Evolutionary conservation across 2,113 vertebrate genomes (phyloP).

Genomic region (Phyllostomus discolor): DNA sequence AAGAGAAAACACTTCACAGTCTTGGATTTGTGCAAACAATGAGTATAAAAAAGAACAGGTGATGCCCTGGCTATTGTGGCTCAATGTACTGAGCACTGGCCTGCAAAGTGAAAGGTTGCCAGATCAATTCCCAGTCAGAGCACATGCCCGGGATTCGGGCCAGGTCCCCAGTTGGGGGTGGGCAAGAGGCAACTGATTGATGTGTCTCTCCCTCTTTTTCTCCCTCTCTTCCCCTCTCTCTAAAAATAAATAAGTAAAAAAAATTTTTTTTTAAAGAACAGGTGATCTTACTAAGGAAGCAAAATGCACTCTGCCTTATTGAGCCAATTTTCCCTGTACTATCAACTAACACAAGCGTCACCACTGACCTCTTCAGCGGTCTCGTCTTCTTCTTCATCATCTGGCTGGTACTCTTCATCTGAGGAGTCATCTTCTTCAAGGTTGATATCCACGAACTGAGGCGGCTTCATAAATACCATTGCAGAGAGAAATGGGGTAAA

Average conservation of each 20-base stretch:
- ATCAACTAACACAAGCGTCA: too few species aligned
- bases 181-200: too few species aligned
- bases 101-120: too few species aligned
- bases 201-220: too few species aligned
- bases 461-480: slow-evolving; percentile 78
- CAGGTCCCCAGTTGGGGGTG: too few species aligned
- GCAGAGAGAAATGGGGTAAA: neutral
- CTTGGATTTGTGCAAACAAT: neutral
- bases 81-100: too few species aligned
- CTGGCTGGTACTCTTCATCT: slow-evolving; percentile 96
- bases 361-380: slow-evolving; percentile 90
- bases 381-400: slow-evolving; percentile 95
- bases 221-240: too few species aligned
- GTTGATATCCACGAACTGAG: slow-evolving; percentile 96
- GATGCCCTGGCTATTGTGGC: too few species aligned
- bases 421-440: slow-evolving; percentile 96
- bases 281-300: neutral
- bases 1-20: neutral
- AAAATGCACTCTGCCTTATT: neutral
- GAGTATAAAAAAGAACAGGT: neutral
- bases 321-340: neutral
- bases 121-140: too few species aligned
- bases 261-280: neutral
- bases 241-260: too few species aligned
- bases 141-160: too few species aligned